Base-by-base conservation (phyloP, 2,113 vertebrate species). In the Notothenia rossii region DNA sequence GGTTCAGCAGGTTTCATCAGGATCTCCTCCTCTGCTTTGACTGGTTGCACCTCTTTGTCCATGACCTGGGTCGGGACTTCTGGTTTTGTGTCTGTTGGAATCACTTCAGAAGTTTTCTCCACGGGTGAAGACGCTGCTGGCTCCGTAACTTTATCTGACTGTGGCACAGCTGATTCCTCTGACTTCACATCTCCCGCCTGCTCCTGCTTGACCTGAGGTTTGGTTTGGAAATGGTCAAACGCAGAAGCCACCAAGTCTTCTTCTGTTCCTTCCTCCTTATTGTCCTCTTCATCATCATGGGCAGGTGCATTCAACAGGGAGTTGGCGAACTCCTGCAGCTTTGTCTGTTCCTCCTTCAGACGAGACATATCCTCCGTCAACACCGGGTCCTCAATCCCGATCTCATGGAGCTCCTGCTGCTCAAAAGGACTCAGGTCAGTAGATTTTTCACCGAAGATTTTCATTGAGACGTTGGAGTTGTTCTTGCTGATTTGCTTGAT, bases 401-500 rank as follows among this genome's bases (percentile, higher is more conserved):
- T 2, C 50, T 81, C 67, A 64, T 82, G 66, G 2, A 91, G 63
- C 1, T 96, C 91, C 59, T 87, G 75, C 7, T 75, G 0, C 11
- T 89, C 78, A 36, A 12, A 66, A 2, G 56, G 49, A 10, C 89
- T 83, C 33, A 67, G 59, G 7, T 61, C n/a, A 15, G 29, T n/a
- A 12, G 77, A 36, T 17, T 75, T 55, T 0, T 91, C 89, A 17
- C 10, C 1, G 0, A 22, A 8, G 13, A 59, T 1, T 18, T 77
- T 81, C 0, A 62, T 17, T 1, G 79, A 15, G 48, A 86, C 6
- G 66, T 48, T n/a, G n/a, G 70, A 11, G 64, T 72, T 88, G 11
- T 67, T 10, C 0, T 10, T 18, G 58, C 96, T 96, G 1, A 97
- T 94, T 2, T 97, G 95, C 91, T 95, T 96, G 77, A 99, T 99